These are phyloP conservation scores for Poeciliopsis occidentalis DNA, from an alignment of 2,113 vertebrate genomes.

Conservation along the genomic window DNA sequence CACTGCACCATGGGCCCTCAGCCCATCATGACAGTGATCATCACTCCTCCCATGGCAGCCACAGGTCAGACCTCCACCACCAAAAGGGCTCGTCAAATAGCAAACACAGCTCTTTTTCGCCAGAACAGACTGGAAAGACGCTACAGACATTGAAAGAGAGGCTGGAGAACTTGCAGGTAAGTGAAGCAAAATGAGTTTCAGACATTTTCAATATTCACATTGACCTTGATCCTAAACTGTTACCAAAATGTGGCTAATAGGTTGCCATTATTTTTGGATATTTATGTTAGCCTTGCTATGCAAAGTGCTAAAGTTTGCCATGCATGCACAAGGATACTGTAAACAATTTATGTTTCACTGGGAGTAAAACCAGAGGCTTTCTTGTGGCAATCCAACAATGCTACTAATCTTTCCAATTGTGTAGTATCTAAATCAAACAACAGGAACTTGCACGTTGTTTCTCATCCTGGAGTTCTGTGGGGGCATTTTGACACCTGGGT, in stretches of 20 bases:
- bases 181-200: neutral
- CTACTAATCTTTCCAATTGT: too few species aligned
- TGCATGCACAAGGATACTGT: too few species aligned
- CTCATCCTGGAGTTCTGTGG: neutral
- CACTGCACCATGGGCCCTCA: conserved; percentile 46
- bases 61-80: conserved; percentile 64
- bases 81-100: conserved; percentile 56
- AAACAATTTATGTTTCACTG: too few species aligned
- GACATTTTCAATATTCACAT: fast-evolving
- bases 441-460: neutral
- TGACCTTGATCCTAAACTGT: neutral
- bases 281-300: neutral
- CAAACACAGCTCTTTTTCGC: conserved; percentile 71
- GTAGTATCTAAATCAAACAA: too few species aligned
- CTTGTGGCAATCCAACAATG: too few species aligned
- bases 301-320: neutral
- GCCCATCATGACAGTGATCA: conserved; percentile 53
- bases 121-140: conserved; percentile 81
- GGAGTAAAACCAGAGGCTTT: too few species aligned
- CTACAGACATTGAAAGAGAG: conserved; percentile 84
- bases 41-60: conserved; percentile 65
- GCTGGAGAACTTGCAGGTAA: conserved; percentile 84
- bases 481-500: too few species aligned
- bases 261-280: neutral
- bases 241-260: neutral